Evolutionary conservation across 2,888 invertebrate species (phyloP).

Genomic region (Limnephilus rhombicus): DNA sequence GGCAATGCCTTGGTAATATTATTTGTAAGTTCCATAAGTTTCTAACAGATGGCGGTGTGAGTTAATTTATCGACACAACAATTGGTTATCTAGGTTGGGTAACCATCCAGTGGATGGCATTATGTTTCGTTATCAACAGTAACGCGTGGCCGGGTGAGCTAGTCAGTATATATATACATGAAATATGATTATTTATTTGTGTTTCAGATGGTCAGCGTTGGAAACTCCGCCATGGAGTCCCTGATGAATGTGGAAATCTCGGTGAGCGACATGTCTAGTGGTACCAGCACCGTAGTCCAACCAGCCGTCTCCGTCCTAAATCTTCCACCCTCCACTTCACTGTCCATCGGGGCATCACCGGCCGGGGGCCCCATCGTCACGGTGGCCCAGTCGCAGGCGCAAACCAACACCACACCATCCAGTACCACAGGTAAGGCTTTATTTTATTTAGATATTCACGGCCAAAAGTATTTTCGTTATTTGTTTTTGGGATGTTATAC

Average conservation of each 20-base stretch:
- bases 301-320: conserved; percentile 57
- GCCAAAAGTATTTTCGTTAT: too few relatives aligned
- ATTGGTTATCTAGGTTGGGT: too few relatives aligned
- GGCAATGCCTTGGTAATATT: too few relatives aligned
- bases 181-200: neutral
- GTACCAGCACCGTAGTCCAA: neutral
- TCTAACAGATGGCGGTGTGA: too few relatives aligned
- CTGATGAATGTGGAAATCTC: neutral
- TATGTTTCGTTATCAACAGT: too few relatives aligned
- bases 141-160: too few relatives aligned
- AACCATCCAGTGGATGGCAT: too few relatives aligned
- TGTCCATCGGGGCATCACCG: conserved; percentile 53
- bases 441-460: too few relatives aligned
- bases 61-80: too few relatives aligned
- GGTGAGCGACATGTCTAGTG: neutral
- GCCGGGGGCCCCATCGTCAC: conserved; percentile 13
- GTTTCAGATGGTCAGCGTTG: conserved; percentile 21
- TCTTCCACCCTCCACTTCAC: conserved; percentile 13
- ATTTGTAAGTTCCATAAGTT: too few relatives aligned
- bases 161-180: too few relatives aligned
- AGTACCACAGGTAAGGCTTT: conserved; percentile 17
- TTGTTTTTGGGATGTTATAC: too few relatives aligned
- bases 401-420: conserved; percentile 16
- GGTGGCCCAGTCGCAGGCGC: conserved; percentile 22
- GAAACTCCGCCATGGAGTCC: conserved; percentile 17